Percentiles rank a stretch among this genome's conserved stretches.
phyloP scores from a whole-genome alignment of 37 sponge, comb jelly and placozoan genomes.

The Amphimedon queenslandica region DNA sequence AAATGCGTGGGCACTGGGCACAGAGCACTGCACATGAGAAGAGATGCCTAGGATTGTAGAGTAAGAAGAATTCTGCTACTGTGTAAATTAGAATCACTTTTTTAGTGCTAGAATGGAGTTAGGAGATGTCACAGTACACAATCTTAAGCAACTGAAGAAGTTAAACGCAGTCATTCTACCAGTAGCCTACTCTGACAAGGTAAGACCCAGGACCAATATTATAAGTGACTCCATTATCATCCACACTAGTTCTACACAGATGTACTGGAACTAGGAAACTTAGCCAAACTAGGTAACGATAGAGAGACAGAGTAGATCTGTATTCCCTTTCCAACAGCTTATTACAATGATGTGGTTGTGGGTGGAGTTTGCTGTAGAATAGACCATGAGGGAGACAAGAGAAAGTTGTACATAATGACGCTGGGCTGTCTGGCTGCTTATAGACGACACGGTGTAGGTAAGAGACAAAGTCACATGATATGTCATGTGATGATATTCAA shows the following conservation, averaged over 20 bases:
- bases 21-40: no score
- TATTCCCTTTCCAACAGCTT: constrained; percentile 43
- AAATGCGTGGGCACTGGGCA: no score
- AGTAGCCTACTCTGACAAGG: constrained; percentile 92
- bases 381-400: constrained; percentile 61
- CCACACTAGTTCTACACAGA: constrained; percentile 75
- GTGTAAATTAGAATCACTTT: neutral
- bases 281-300: constrained; percentile 85
- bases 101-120: constrained; percentile 59
- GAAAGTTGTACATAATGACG: constrained; percentile 95
- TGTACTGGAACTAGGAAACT: constrained; percentile 85
- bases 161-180: constrained; percentile 93
- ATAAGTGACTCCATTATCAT: no score
- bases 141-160: constrained; percentile 85
- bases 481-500: neutral
- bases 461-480: neutral
- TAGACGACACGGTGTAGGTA: constrained; percentile 89
- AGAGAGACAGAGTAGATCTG: neutral
- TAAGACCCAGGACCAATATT: constrained; percentile 13
- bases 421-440: constrained; percentile 91
- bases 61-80: neutral
- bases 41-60: neutral
- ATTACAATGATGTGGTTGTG: constrained; percentile 95
- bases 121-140: constrained; percentile 94
- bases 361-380: constrained; percentile 95